Conservation (phyloP, 2,113 vertebrate species). For the Dissostichus mawsoni region DNA sequence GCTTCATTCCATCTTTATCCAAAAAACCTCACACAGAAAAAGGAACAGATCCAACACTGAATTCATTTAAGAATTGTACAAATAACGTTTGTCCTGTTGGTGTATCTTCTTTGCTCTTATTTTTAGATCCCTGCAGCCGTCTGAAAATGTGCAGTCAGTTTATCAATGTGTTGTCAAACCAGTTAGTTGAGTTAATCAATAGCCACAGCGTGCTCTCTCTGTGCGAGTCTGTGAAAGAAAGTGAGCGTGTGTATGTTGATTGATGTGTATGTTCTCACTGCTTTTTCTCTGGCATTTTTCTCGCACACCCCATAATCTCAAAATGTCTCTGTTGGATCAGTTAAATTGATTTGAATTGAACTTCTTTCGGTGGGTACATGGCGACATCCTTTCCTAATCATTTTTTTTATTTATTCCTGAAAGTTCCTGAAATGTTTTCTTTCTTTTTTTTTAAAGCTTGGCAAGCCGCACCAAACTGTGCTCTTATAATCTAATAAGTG, state of each 20-base stretch:
- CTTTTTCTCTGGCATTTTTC: constrained; percentile 47
- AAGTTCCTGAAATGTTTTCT: constrained; percentile 65
- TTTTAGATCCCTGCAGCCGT: constrained; percentile 65
- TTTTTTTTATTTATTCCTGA: constrained; percentile 80
- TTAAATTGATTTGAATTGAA: constrained; percentile 5
- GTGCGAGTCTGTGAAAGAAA: background rate
- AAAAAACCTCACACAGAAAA: constrained; percentile 9
- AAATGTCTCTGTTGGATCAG: constrained; percentile 37
- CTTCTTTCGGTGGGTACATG: constrained; percentile 4
- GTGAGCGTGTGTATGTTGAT: constrained; percentile 27
- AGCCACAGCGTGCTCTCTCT: constrained; percentile 51
- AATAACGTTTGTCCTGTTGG: constrained; percentile 52
- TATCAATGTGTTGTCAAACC: constrained; percentile 65
- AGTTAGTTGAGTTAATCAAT: constrained; percentile 56
- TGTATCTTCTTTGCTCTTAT: constrained; percentile 61
- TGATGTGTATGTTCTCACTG: constrained; percentile 29
- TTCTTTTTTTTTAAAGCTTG: constrained; percentile 64
- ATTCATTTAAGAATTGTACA: constrained; percentile 53
- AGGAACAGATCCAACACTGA: constrained; percentile 42
- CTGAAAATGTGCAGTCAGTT: constrained; percentile 73
- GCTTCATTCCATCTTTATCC: constrained; percentile 67
- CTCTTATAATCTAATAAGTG: constrained; percentile 92
- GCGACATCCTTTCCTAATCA: background rate
- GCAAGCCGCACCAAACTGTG: constrained; percentile 91
- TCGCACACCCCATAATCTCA: constrained; percentile 37